Conservation (phyloP, 2,113 vertebrate species). For the Brachyhypopomus occidentalis region DNA sequence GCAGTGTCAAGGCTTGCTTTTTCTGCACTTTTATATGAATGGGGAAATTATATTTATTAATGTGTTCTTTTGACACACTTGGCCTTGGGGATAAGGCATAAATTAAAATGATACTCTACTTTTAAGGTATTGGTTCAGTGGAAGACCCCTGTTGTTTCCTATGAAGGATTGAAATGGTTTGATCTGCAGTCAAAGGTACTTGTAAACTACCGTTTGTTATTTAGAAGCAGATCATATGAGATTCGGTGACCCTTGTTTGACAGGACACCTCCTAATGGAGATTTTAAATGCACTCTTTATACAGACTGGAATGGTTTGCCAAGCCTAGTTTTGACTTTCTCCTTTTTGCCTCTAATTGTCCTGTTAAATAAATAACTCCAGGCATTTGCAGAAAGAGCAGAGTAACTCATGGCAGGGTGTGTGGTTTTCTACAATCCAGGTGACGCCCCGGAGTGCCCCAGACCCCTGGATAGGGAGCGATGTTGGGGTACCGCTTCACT, state of each 20-base stretch:
- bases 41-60: slow-evolving; percentile 46
- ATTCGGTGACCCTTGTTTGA: neutral
- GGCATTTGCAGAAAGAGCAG: slow-evolving; percentile 24
- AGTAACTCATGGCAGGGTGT: slow-evolving; percentile 14
- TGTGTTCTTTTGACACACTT: neutral
- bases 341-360: neutral
- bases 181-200: slow-evolving; percentile 28
- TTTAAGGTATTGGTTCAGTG: slow-evolving; percentile 57
- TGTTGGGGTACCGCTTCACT: slow-evolving; percentile 54
- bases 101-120: neutral
- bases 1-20: slow-evolving; percentile 60
- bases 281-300: neutral
- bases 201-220: neutral
- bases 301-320: neutral
- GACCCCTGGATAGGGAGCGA: slow-evolving; percentile 32
- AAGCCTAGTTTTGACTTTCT: slow-evolving; percentile 1
- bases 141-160: neutral
- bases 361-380: neutral
- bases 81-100: neutral
- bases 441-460: neutral
- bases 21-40: slow-evolving; percentile 59
- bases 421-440: slow-evolving; percentile 50
- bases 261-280: neutral
- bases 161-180: slow-evolving; percentile 1
- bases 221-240: neutral